Evolutionary conservation across 2,888 invertebrate genomes (phyloP).

Genomic region (Syrphus vitripennis): DNA sequence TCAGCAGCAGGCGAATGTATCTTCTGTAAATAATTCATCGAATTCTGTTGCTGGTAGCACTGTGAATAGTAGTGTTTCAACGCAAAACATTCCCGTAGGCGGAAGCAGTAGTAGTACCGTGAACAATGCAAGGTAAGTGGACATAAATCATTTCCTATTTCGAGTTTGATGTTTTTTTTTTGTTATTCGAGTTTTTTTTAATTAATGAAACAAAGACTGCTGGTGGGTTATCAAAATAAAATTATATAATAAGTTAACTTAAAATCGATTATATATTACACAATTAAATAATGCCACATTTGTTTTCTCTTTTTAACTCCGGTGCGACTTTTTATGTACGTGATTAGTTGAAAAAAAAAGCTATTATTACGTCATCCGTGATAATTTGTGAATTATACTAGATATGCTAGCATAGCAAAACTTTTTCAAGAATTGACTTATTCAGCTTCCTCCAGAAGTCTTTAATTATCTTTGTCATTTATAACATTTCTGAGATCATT

Average conservation of each 20-base stretch:
- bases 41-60: conserved; percentile 74
- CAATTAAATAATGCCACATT: too few relatives aligned
- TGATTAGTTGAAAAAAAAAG: too few relatives aligned
- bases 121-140: conserved; percentile 78
- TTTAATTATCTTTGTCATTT: too few relatives aligned
- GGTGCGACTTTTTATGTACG: too few relatives aligned
- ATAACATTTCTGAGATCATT: too few relatives aligned
- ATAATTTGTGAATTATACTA: too few relatives aligned
- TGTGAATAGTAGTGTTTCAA: conserved; percentile 75
- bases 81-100: conserved; percentile 81
- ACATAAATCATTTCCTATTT: not conserved
- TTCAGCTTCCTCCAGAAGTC: too few relatives aligned
- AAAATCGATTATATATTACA: not conserved
- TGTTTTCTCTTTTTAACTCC: too few relatives aligned
- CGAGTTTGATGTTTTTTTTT: conserved; percentile 6
- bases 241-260: not conserved
- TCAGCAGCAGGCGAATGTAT: conserved; percentile 77
- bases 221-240: not conserved
- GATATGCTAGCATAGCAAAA: too few relatives aligned
- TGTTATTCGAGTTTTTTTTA: not conserved
- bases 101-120: conserved; percentile 77
- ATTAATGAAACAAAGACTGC: not conserved
- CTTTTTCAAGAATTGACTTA: too few relatives aligned
- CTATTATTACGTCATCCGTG: too few relatives aligned
- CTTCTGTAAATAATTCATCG: conserved; percentile 75